phyloP scores from a whole-genome alignment of 23 tunicate species.

The Styela plicata region DNA sequence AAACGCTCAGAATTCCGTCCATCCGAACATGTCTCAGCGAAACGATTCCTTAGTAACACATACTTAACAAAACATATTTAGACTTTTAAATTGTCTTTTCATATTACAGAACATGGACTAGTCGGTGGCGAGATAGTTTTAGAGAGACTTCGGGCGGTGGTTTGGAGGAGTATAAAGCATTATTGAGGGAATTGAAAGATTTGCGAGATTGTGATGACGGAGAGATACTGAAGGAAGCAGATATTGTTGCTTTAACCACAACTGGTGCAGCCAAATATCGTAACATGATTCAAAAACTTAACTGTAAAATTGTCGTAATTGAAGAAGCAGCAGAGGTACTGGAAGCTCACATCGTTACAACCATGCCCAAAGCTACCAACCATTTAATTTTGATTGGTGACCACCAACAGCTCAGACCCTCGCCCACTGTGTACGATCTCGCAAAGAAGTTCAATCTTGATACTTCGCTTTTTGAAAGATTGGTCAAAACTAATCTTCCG shows the following conservation, averaged over 20 bases:
- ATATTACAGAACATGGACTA: neutral
- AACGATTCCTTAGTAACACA: too few relatives aligned
- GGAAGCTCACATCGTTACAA: slow-evolving; percentile 26
- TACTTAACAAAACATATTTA: too few relatives aligned
- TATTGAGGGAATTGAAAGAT: neutral
- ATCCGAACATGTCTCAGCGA: too few relatives aligned
- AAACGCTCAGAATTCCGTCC: too few relatives aligned
- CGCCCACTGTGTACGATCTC: slow-evolving; percentile 17
- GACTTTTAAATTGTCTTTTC: too few relatives aligned
- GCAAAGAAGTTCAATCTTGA: slow-evolving; percentile 18
- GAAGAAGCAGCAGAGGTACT: slow-evolving; percentile 35
- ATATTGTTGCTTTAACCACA: slow-evolving; percentile 52
- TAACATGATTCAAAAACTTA: slow-evolving; percentile 28
- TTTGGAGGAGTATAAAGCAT: neutral
- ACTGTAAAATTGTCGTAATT: neutral
- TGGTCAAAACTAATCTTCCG: slow-evolving; percentile 29
- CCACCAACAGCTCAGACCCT: slow-evolving; percentile 30
- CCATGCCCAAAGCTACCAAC: neutral
- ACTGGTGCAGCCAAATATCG: slow-evolving; percentile 53
- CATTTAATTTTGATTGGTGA: slow-evolving; percentile 28
- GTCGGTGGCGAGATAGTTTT: slow-evolving; percentile 1
- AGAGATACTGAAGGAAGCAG: slow-evolving; percentile 21
- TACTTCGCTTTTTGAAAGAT: slow-evolving; percentile 30
- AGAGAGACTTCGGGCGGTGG: neutral
- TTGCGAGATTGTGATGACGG: slow-evolving; percentile 16